Evolutionary conservation across 2,797 vertebrate species (phyloP).

Genomic region (Myiotriccus ornatus): DNA sequence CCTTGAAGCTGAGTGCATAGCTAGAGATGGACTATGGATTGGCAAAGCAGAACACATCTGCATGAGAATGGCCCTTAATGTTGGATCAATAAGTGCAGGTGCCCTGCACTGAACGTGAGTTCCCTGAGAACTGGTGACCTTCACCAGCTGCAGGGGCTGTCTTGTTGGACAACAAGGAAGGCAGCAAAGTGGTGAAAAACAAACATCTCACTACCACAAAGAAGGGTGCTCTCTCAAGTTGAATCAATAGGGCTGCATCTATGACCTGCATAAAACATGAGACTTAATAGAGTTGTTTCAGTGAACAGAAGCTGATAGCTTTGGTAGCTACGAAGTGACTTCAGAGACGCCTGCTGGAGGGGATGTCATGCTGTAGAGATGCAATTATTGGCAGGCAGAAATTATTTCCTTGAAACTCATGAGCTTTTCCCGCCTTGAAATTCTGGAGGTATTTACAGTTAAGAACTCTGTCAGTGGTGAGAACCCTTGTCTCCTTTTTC

Average conservation of each 20-base stretch:
- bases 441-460: not conserved
- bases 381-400: not conserved
- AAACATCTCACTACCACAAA: not conserved
- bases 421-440: not conserved
- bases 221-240: not conserved
- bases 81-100: not conserved
- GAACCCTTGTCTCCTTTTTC: not conserved
- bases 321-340: not conserved
- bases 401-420: not conserved
- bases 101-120: not conserved
- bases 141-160: not conserved
- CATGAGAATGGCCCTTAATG: not conserved
- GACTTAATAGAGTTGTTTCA: slow-evolving; percentile 22
- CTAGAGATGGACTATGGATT: not conserved
- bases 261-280: slow-evolving; percentile 59
- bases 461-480: not conserved
- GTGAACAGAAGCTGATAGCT: slow-evolving; percentile 11
- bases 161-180: not conserved
- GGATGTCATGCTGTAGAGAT: not conserved
- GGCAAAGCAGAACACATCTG: not conserved
- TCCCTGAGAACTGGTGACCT: not conserved
- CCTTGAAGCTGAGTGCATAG: not conserved
- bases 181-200: not conserved
- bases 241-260: slow-evolving; percentile 36
- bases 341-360: not conserved